These are phyloP conservation scores for Threskiornis aethiopicus DNA, from an alignment of 2,797 vertebrate genomes.

Conservation along the genomic window DNA sequence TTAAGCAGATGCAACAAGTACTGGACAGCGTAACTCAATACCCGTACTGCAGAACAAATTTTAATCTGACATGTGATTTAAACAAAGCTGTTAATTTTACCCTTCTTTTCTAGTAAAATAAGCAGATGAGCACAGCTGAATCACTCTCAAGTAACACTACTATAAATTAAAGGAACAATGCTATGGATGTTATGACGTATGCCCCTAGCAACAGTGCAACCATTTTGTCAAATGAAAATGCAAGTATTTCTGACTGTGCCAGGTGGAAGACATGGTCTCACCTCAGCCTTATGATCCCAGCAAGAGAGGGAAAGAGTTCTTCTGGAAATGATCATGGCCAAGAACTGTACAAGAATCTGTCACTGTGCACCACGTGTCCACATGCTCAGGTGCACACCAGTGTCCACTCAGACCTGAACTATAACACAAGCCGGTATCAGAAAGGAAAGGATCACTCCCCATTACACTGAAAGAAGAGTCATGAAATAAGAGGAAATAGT, in stretches of 20 bases:
- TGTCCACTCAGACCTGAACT: background rate
- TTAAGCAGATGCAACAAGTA: background rate
- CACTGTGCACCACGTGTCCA: rapidly evolving
- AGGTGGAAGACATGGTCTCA: background rate
- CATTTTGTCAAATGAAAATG: background rate
- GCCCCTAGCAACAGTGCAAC: background rate
- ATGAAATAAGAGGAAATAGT: background rate
- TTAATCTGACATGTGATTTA: background rate
- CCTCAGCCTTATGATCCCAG: background rate
- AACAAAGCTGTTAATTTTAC: background rate
- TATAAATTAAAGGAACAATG: background rate
- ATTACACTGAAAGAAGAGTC: background rate
- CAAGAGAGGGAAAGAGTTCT: background rate
- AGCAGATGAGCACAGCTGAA: background rate
- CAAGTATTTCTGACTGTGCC: background rate
- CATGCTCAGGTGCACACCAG: background rate
- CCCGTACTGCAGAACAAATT: background rate
- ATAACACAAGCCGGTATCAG: background rate
- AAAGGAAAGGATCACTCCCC: background rate
- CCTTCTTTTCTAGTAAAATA: background rate
- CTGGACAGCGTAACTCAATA: background rate
- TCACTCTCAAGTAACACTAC: background rate
- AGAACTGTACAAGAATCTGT: background rate
- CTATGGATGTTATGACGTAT: background rate
- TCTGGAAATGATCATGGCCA: background rate